These are phyloP conservation scores for Tinamus guttatus DNA, from an alignment of 2,113 vertebrate species.

Conservation along the genomic window DNA sequence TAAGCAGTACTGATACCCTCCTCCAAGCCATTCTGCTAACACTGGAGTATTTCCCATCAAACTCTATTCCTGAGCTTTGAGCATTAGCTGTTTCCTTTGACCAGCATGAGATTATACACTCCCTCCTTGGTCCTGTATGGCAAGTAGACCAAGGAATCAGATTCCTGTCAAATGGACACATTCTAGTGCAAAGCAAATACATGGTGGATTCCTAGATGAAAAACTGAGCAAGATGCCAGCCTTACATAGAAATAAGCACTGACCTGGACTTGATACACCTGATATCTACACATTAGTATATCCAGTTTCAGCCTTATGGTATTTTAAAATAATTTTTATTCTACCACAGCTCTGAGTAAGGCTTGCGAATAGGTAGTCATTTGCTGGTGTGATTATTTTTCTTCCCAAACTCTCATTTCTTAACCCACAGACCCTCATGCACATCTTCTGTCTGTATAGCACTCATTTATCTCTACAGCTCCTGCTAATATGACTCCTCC, in stretches of 20 bases:
- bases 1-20: not conserved
- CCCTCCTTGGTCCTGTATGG: not conserved
- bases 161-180: not conserved
- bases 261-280: not conserved
- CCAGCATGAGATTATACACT: not conserved
- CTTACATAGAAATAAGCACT: too few relatives aligned
- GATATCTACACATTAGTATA: not conserved
- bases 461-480: not conserved
- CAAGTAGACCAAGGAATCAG: not conserved
- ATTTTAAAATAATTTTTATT: not conserved
- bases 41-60: not conserved
- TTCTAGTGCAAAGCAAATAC: not conserved
- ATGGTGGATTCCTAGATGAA: not conserved
- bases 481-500: not conserved
- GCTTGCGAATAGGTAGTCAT: not conserved
- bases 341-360: not conserved
- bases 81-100: not conserved
- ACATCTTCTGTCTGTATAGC: not conserved
- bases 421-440: not conserved
- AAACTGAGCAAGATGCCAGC: not conserved
- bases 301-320: not conserved
- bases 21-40: not conserved
- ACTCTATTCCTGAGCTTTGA: not conserved
- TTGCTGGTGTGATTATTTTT: not conserved
- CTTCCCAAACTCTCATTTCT: not conserved